These are phyloP conservation scores for Propithecus coquereli DNA, from an alignment of 2,113 vertebrate genomes.

Conservation along the genomic window DNA sequence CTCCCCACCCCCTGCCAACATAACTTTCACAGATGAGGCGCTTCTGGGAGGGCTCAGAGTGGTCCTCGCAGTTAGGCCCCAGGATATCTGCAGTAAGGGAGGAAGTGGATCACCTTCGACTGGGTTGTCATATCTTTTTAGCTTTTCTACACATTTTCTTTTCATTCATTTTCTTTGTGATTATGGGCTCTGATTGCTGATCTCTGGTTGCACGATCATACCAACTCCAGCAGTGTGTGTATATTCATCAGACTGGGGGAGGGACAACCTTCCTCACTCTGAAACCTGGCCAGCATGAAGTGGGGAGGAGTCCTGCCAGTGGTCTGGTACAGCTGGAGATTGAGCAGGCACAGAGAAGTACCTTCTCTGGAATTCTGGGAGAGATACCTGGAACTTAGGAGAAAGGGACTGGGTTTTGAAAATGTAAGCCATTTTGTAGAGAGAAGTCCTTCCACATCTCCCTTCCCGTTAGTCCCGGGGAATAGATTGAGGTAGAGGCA, in stretches of 20 bases:
- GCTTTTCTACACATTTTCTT: not conserved
- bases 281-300: not conserved
- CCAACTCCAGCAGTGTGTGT: not conserved
- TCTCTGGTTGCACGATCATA: not conserved
- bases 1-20: not conserved
- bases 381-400: not conserved
- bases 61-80: too few species aligned
- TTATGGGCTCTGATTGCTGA: not conserved
- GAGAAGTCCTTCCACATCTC: not conserved
- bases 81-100: not conserved
- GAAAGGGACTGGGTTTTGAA: slow-evolving; percentile 7
- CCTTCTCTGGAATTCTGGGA: not conserved
- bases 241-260: not conserved
- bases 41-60: too few species aligned
- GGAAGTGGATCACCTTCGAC: not conserved
- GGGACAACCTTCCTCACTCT: not conserved
- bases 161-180: not conserved
- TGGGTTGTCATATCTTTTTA: not conserved
- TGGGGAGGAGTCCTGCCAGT: not conserved
- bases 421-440: not conserved
- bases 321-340: not conserved
- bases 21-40: not conserved
- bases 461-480: not conserved
- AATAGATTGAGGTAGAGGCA: not conserved
- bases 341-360: not conserved